Evolutionary conservation across 2,797 vertebrate species (phyloP).

Genomic region (Lemur catta): DNA sequence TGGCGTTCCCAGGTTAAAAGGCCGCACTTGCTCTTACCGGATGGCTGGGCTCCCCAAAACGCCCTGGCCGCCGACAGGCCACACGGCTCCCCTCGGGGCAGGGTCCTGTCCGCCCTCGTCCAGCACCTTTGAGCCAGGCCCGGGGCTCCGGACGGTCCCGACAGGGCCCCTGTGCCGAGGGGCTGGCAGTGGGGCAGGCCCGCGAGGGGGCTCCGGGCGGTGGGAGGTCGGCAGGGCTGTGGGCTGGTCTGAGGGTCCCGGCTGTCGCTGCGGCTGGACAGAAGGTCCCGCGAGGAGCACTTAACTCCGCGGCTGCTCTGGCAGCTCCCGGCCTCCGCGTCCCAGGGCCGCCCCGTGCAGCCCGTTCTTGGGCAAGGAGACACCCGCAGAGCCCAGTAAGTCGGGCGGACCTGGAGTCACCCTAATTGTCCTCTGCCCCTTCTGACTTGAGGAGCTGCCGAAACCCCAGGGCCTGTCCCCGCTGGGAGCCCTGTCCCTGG

Average conservation of each 20-base stretch:
- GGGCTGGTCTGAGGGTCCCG: background rate
- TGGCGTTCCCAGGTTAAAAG: slow-evolving; percentile 21
- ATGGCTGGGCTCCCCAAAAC: background rate
- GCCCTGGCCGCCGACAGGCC: rapidly evolving
- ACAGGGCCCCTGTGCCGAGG: background rate
- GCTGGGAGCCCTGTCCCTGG: background rate
- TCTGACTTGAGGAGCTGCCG: background rate
- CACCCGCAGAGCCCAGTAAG: rapidly evolving
- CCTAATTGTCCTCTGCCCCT: background rate
- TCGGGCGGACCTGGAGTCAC: rapidly evolving
- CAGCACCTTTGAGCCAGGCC: background rate
- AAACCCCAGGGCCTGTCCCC: rapidly evolving
- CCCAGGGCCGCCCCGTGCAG: background rate
- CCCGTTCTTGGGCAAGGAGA: background rate
- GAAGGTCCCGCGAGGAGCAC: too few species aligned
- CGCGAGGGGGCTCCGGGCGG: rapidly evolving
- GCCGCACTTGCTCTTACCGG: rapidly evolving
- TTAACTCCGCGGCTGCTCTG: too few species aligned
- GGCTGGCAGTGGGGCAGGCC: background rate
- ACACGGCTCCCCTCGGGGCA: background rate
- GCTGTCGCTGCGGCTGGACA: background rate
- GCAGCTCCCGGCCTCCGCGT: rapidly evolving
- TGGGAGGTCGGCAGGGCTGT: background rate
- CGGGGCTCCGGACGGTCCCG: background rate
- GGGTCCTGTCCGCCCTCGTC: too few species aligned